Percentiles rank a stretch among this genome's conserved stretches.
These are phyloP conservation scores for Miltochrista miniata DNA, from an alignment of 2,888 invertebrate genomes.

Conservation along the genomic window DNA sequence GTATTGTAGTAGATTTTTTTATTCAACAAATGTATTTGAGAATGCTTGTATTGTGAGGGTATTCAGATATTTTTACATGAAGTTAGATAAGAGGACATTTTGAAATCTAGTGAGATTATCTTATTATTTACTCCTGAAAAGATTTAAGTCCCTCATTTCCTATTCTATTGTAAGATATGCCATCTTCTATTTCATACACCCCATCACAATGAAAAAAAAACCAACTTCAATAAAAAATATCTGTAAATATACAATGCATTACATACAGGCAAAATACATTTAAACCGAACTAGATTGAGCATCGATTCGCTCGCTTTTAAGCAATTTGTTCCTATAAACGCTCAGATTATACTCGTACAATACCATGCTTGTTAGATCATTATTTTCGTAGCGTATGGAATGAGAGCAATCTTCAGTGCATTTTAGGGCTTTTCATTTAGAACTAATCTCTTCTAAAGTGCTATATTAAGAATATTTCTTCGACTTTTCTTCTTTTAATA, in stretches of 20 bases:
- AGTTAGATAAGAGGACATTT: no score
- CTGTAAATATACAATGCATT: constrained; percentile 19
- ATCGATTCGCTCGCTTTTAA: constrained; percentile 24
- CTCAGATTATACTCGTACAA: constrained; percentile 29
- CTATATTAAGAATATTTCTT: no score
- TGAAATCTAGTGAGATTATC: no score
- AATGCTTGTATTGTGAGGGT: constrained; percentile 21
- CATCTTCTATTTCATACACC: neutral
- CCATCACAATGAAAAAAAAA: neutral
- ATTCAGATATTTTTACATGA: constrained; percentile 7
- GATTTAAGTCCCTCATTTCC: no score
- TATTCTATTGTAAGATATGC: no score
- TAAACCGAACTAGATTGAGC: constrained; percentile 16
- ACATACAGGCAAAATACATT: constrained; percentile 17
- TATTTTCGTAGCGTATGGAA: neutral
- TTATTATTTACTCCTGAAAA: no score
- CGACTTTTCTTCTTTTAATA: no score
- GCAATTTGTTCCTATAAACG: constrained; percentile 38
- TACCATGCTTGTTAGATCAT: neutral
- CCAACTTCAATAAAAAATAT: neutral
- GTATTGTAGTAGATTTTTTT: constrained; percentile 29
- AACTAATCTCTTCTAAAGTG: no score
- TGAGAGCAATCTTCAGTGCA: neutral
- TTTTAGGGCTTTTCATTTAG: no score
- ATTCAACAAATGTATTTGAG: constrained; percentile 32